Evolutionary conservation across 23 tunicate genomes (phyloP), one percentile per base, ranked within the genome.

Genomic region (Oikopleura dioica): DNA sequence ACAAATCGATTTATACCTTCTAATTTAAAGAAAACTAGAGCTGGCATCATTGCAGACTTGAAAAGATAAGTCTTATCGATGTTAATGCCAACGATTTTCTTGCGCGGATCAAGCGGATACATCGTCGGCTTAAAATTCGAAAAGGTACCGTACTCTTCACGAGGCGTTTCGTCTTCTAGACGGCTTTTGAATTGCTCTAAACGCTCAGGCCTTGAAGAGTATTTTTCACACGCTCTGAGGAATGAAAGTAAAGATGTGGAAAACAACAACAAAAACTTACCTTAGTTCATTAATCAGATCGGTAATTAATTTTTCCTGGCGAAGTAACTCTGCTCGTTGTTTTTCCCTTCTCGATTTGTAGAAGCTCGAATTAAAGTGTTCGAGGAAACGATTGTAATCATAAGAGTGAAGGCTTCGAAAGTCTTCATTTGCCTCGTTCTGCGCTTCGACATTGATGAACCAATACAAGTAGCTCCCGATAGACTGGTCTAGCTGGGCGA

Each of bases 21-120:
- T 0, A 85, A 80, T 1, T 78, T 76, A 38, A 94, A 94, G 36
- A 81, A 78, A 63, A 94, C 59, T 51, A 78, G 81, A 33, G 99
- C 99, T 4, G 99, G 99, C 99, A 94, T 94, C 50, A 94, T 75
- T 55, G 95, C 83, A 82, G 88, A 83, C 59, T 94, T 94, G 80
- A 78, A 94, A 44, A 94, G 76, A 69, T 63, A 63, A 63, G 72
- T 63, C 72, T 63, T 63, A 12, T 63, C 72, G 2, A 63, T 31
- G 26, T 63, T 63, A 21, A 63, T 63, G 33, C 72, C 72, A 28
- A 63, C 72, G 72, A 63, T 63, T 21, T 23, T 63, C 26, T 63
- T 63, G 30, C 26, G 16, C 26, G 72, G 72, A 28, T 63, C 72
- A 12, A 63, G 33, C 33, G 26, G 2, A 63, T 12, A 63, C 72